Evolutionary conservation across 2,113 vertebrate species (phyloP), one percentile per base, ranked within the genome.

Genomic region (Rallus limicola): DNA sequence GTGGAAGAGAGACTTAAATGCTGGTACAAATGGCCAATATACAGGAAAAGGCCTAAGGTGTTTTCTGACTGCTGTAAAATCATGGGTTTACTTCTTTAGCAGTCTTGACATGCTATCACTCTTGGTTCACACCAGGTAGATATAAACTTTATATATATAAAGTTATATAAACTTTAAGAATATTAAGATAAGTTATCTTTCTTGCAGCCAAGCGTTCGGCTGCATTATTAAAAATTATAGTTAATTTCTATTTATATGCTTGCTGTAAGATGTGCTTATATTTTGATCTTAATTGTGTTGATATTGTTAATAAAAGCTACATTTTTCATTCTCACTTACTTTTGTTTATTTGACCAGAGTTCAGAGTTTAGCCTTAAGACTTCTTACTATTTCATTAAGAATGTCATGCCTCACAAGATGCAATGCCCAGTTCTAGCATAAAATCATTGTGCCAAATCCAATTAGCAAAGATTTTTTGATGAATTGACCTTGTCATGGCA

Each of bases 401-500:
- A 58, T 75, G 40, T 69, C 62, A 77, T 69, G 38, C 10, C 44
- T 46, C 20, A 25, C 36, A 93, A 88, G 71, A 88, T 36, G 77
- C 50, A 42, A 55, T 69, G 67, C 40, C 31, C 8, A 0, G 20
- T 86, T 88, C 79, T 69, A 69, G 29, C 82, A 69, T 19, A 94
- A 92, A 88, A 86, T 88, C 82, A 60, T 83, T 2, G 13, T 75
- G 88, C 88, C 94, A 97, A 95, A 94, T 92, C 76, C 69, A 97
- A 92, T 96, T 95, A 97, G 69, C 86, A 88, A 86, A 86, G 88
- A 90, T 81, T 93, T 94, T 94, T 93, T 95, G 56, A 94, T 88
- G 52, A 95, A 94, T 95, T 93, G 95, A 93, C 94, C 83, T 91
- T 86, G 91, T 92, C 86, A 86, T 12, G 9, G 88, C 31, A 78